Conservation (phyloP, 1,140 invertebrate genomes). For the Calephelis virginiensis region DNA sequence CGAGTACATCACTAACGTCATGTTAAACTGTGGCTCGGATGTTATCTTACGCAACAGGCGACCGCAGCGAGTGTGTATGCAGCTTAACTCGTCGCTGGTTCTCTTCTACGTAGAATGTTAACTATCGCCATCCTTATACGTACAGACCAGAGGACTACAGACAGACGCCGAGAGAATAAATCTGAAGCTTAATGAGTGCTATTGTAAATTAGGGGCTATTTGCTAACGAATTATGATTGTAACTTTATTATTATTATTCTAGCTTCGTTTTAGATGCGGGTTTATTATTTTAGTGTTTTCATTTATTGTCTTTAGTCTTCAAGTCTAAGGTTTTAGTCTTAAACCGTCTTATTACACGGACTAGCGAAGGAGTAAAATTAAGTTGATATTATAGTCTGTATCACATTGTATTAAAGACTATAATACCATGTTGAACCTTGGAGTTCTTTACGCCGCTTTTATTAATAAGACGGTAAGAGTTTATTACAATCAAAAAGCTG, state of each 20-base stretch:
- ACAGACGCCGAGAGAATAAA: neutral
- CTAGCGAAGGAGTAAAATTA: too few species aligned
- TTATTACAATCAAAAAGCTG: too few species aligned
- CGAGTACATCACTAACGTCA: conserved; percentile 48
- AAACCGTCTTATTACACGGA: too few species aligned
- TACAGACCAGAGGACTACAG: conserved; percentile 7
- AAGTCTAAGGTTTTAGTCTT: too few species aligned
- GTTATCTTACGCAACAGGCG: conserved; percentile 75
- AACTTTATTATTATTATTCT: neutral
- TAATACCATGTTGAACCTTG: too few species aligned
- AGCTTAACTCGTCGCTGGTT: conserved; percentile 57
- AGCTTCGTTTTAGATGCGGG: neutral
- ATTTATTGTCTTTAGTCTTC: too few species aligned
- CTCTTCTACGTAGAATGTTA: conserved; percentile 49
- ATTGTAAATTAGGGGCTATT: conserved; percentile 11
- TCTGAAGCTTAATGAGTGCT: conserved; percentile 5
- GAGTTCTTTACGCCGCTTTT: too few species aligned
- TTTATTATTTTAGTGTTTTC: neutral
- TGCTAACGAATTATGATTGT: neutral
- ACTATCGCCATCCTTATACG: conserved; percentile 33
- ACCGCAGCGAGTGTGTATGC: conserved; percentile 55
- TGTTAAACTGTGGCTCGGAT: conserved; percentile 71
- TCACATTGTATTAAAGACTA: too few species aligned
- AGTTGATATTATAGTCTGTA: too few species aligned
- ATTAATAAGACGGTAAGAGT: too few species aligned